These are phyloP conservation scores for Melikaiella ostensackeni DNA, from an alignment of 2,888 invertebrate species.

Conservation along the genomic window DNA sequence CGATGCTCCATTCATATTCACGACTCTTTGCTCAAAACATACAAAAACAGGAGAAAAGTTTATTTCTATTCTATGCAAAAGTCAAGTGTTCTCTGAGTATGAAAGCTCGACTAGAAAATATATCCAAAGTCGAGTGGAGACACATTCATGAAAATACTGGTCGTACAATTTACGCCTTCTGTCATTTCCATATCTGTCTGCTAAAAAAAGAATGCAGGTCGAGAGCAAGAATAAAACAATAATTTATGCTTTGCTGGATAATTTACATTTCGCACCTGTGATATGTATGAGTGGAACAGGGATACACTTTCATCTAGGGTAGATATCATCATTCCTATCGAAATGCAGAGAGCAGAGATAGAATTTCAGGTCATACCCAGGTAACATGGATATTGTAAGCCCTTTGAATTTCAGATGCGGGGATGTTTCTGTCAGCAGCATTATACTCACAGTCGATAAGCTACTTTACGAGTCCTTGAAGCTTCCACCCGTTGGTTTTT, in stretches of 20 bases:
- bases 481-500: neutral
- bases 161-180: slow-evolving; percentile 17
- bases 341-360: neutral
- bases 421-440: slow-evolving; percentile 17
- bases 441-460: slow-evolving; percentile 17
- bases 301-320: slow-evolving; percentile 15
- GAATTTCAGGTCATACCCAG: neutral
- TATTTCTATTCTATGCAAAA: neutral
- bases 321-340: slow-evolving; percentile 23
- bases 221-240: neutral
- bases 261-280: neutral
- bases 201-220: slow-evolving; percentile 3
- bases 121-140: neutral
- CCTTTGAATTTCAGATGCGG: slow-evolving; percentile 24
- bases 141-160: neutral
- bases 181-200: slow-evolving; percentile 2
- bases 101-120: neutral
- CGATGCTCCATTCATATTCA: neutral
- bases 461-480: slow-evolving; percentile 14
- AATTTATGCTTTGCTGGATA: slow-evolving; percentile 1
- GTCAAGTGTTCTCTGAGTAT: neutral
- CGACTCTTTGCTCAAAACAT: neutral
- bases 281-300: neutral
- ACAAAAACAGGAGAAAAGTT: neutral
- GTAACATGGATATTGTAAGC: neutral